Base-by-base conservation (phyloP, 2,797 vertebrate genomes). In the Esox masquinongy region DNA sequence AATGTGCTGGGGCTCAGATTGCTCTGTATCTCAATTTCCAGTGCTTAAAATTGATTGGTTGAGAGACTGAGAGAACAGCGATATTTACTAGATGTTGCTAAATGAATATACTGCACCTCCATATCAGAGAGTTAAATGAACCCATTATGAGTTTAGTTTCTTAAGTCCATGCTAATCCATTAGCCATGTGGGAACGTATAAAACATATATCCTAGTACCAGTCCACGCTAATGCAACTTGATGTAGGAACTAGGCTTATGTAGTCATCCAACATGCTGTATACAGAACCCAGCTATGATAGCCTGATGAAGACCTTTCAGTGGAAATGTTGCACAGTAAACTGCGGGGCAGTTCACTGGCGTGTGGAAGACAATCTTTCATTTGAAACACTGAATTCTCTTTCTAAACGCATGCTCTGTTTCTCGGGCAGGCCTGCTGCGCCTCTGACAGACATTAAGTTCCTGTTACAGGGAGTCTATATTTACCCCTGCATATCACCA, bases 401-500 rank as follows among this genome's bases (percentile, higher is more conserved):
- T 61, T 61, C 22, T 24, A 61, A 61, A 61, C 24, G 56, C 56
- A 3, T 24, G 56, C 56, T 61, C n/a, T 61, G n/a, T 61, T 61
- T 61, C 11, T 61, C 24, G 56, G 53, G 2, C 22, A 61, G 56
- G n/a, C 79, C 83, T 77, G 26, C 76, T 70, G 68, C 15, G n/a
- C 53, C 74, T 83, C 81, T 76, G 68, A 56, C 43, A 71, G 78
- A 61, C 12, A 4, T 61, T 31, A 24, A 73, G 63, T 76, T 87
- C 78, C 78, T 82, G 75, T 82, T 81, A 73, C 76, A 73, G 56
- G 19, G 22, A 61, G 84, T 79, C 82, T 89, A 84, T 83, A 85
- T 91, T 87, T 84, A 83, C 84, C 82, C 43, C 74, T 68, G 74
- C 74, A 78, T 56, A 69, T 72, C 72, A 76, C 81, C 80, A 83